Percentiles rank a stretch among this genome's conserved stretches.
phyloP scores from a whole-genome alignment of 1,140 invertebrate species.

The Geopemphigus sp. region DNA sequence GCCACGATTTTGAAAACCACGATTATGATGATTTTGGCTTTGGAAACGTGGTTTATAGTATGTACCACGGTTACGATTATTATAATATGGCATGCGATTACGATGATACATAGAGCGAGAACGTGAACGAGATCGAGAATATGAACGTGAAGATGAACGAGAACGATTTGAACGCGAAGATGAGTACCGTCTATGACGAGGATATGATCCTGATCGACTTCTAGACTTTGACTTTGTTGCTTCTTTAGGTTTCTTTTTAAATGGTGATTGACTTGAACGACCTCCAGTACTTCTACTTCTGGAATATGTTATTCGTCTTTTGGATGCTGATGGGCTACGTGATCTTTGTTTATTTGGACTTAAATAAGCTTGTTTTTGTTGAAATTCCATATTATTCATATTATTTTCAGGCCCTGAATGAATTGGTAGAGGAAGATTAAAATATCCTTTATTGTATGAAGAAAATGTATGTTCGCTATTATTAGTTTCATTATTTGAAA shows the following conservation, averaged over 20 bases:
- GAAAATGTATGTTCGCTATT: neutral
- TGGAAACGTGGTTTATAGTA: constrained; percentile 51
- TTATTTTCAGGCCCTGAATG: constrained; percentile 15
- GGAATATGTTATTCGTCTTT: constrained; percentile 11
- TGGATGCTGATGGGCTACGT: constrained; percentile 25
- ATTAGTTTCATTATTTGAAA: constrained; percentile 24
- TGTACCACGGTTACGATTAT: constrained; percentile 46
- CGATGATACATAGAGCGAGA: constrained; percentile 46
- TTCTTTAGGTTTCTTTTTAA: constrained; percentile 45
- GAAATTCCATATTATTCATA: constrained; percentile 20
- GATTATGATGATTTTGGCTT: constrained; percentile 47
- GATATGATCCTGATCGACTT: constrained; percentile 43
- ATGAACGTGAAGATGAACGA: constrained; percentile 45
- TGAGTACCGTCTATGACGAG: constrained; percentile 42
- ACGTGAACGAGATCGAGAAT: constrained; percentile 42
- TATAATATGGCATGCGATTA: constrained; percentile 27
- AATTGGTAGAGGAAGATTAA: neutral
- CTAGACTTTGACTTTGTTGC: constrained; percentile 22
- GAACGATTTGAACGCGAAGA: constrained; percentile 43
- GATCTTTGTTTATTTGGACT: constrained; percentile 37
- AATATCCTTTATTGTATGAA: constrained; percentile 26
- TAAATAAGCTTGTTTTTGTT: constrained; percentile 17
- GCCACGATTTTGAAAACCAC: constrained; percentile 47
- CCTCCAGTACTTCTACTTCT: constrained; percentile 39
- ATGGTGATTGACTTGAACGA: constrained; percentile 47